Percentiles rank a stretch among this genome's conserved stretches.
These are phyloP conservation scores for Apaloderma vittatum DNA, from an alignment of 2,113 vertebrate genomes.

Conservation along the genomic window DNA sequence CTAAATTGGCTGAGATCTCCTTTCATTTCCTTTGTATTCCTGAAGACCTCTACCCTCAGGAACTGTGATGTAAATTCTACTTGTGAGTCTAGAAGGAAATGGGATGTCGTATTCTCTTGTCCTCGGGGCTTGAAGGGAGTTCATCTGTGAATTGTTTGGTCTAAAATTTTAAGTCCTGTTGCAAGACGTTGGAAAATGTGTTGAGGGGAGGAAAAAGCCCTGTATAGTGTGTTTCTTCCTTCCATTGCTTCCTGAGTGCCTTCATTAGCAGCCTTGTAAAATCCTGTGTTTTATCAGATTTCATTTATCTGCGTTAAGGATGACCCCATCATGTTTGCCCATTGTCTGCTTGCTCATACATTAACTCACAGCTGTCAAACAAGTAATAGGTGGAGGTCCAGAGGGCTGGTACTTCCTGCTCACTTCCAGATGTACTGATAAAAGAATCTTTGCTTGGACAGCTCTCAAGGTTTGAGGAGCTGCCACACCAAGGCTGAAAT, in stretches of 20 bases:
- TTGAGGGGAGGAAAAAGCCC: background rate
- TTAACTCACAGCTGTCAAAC: constrained; percentile 47
- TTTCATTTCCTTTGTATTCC: constrained; percentile 32
- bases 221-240: background rate
- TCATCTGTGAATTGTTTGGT: constrained; percentile 3
- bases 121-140: background rate
- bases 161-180: background rate
- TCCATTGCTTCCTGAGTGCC: constrained; percentile 28
- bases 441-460: background rate
- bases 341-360: constrained; percentile 10
- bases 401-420: constrained; percentile 47
- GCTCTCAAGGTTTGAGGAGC: background rate
- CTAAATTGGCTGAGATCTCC: background rate
- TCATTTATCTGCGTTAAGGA: constrained; percentile 15
- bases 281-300: constrained; percentile 46
- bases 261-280: constrained; percentile 38
- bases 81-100: background rate
- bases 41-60: background rate
- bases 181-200: background rate
- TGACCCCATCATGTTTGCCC: constrained; percentile 25
- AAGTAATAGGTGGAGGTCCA: constrained; percentile 39
- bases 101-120: constrained; percentile 15
- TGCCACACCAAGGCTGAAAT: background rate
- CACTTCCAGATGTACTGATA: constrained; percentile 39
- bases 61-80: constrained; percentile 38